Conservation (phyloP, 2,888 invertebrate species). For the Vannuccia rotundouncinata region DNA sequence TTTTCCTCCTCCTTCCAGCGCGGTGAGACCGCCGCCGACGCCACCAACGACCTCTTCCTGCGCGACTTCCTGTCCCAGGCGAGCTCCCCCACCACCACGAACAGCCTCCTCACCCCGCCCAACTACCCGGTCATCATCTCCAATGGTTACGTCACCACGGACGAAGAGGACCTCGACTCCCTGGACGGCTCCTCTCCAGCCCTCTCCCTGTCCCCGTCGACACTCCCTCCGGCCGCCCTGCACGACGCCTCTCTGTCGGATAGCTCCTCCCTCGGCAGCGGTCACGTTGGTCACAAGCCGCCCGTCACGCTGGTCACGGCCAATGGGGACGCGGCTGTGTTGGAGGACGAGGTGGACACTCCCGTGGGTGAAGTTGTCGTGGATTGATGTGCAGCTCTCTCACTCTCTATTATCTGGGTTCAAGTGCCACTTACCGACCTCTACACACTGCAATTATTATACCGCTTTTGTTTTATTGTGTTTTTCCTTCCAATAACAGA, state of each 20-base stretch:
- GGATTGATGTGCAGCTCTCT: too few relatives aligned
- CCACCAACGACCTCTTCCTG: constrained; percentile 27
- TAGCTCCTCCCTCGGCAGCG: background rate
- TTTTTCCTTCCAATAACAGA: too few relatives aligned
- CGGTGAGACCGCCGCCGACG: constrained; percentile 34
- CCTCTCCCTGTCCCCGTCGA: background rate
- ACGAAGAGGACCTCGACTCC: constrained; percentile 32
- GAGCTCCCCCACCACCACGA: background rate
- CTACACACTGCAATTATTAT: too few relatives aligned
- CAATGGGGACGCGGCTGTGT: background rate
- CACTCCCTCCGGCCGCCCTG: background rate
- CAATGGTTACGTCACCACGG: constrained; percentile 39
- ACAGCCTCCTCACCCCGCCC: background rate
- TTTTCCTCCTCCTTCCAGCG: constrained; percentile 33
- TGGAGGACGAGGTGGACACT: background rate
- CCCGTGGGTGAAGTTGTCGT: too few relatives aligned
- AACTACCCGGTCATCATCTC: constrained; percentile 34
- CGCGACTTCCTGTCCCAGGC: constrained; percentile 32
- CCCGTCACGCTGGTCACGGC: background rate
- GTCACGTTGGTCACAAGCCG: background rate
- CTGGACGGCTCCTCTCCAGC: background rate
- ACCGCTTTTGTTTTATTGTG: too few relatives aligned
- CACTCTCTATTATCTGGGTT: too few relatives aligned
- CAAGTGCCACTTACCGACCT: too few relatives aligned
- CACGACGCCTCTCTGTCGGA: background rate